Evolutionary conservation across 2,888 invertebrate species (phyloP).

Genomic region (Pachycephus smyrnensis): DNA sequence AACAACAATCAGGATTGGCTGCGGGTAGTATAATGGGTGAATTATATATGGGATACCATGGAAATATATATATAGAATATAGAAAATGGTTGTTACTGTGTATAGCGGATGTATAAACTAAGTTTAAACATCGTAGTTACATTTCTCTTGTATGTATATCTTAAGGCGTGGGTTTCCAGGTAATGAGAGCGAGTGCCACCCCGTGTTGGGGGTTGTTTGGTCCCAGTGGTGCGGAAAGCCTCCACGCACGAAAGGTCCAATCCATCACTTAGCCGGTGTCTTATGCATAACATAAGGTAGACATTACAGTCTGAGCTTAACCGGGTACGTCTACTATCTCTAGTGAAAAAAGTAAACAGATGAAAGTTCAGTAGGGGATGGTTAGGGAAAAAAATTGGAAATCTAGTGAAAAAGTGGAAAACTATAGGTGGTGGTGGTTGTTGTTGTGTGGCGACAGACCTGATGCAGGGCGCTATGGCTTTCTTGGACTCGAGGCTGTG

Average conservation of each 20-base stretch:
- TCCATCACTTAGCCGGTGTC: constrained; percentile 32
- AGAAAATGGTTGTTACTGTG: neutral
- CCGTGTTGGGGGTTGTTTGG: constrained; percentile 42
- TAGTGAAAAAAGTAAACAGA: neutral
- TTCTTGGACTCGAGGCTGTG: neutral
- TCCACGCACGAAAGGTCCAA: constrained; percentile 38
- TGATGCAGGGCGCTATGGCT: neutral
- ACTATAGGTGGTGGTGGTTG: neutral
- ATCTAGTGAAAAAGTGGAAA: neutral
- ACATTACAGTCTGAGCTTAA: constrained; percentile 5
- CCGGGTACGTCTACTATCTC: neutral
- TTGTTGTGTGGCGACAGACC: neutral
- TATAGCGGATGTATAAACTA: neutral
- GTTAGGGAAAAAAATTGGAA: neutral
- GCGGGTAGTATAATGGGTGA: neutral
- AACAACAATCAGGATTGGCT: neutral
- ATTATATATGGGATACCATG: neutral
- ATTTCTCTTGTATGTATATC: constrained; percentile 17
- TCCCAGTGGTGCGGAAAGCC: constrained; percentile 37
- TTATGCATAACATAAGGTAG: constrained; percentile 26
- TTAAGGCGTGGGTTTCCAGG: constrained; percentile 29
- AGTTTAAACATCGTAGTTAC: neutral
- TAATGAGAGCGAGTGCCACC: constrained; percentile 45
- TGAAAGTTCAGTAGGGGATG: neutral
- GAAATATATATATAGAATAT: too few relatives aligned